phyloP scores from a whole-genome alignment of 2,797 vertebrate species.

The Austrolebias charrua region DNA sequence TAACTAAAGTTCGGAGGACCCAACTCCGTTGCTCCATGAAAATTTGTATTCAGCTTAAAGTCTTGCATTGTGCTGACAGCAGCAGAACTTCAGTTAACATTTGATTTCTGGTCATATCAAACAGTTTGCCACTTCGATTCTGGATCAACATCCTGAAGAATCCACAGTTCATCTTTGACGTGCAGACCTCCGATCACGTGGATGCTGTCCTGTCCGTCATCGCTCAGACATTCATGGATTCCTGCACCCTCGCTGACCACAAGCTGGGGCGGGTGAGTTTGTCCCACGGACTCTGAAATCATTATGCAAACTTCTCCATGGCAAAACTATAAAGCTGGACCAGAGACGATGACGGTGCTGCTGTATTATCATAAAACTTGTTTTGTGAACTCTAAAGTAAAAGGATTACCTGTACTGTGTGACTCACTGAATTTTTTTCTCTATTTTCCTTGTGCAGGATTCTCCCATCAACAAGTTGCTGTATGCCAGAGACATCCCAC shows the following conservation, averaged over 20 bases:
- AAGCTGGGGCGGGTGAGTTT: constrained; percentile 91
- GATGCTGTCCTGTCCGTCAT: constrained; percentile 96
- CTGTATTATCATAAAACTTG: no score
- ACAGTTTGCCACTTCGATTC: constrained; percentile 92
- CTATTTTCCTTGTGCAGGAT: constrained; percentile 78
- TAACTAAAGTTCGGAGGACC: constrained; percentile 36
- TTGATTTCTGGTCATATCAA: neutral
- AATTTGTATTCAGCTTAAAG: no score
- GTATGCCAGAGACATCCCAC: constrained; percentile 96
- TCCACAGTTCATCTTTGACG: constrained; percentile 96
- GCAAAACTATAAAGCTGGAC: no score
- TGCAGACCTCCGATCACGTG: constrained; percentile 94
- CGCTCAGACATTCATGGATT: constrained; percentile 98
- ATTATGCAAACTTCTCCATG: no score
- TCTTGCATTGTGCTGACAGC: no score
- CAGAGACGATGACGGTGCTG: no score
- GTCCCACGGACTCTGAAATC: neutral
- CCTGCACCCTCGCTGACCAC: constrained; percentile 95
- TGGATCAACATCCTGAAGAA: constrained; percentile 99
- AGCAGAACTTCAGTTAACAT: no score
- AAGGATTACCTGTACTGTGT: no score
- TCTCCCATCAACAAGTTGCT: constrained; percentile 98
- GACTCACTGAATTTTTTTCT: neutral
- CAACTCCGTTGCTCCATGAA: neutral
- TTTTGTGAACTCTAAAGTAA: neutral